Percentiles rank a stretch among this genome's conserved stretches.
These are phyloP conservation scores for Acridotheres tristis DNA, from an alignment of 2,797 vertebrate genomes.

Conservation along the genomic window DNA sequence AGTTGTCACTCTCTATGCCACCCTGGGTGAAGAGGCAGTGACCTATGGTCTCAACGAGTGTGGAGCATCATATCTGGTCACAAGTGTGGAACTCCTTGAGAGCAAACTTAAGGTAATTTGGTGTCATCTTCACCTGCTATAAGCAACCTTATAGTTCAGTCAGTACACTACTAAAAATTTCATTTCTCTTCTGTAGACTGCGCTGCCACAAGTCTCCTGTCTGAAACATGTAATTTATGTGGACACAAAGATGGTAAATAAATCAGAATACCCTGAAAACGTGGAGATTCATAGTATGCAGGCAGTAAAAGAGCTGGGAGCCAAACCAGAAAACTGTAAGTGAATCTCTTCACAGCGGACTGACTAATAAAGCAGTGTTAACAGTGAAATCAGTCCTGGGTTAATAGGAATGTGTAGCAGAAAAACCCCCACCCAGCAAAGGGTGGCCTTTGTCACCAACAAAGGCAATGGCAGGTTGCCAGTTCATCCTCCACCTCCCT, in stretches of 20 bases:
- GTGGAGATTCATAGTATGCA: slow-evolving; percentile 91
- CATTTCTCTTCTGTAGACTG: slow-evolving; percentile 73
- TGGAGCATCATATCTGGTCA: slow-evolving; percentile 89
- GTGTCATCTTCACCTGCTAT: not conserved
- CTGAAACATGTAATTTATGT: slow-evolving; percentile 94
- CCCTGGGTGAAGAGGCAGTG: slow-evolving; percentile 93
- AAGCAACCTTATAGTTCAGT: not conserved
- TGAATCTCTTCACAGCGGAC: slow-evolving; percentile 19
- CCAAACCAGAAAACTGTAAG: slow-evolving; percentile 89
- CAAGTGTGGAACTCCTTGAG: slow-evolving; percentile 91
- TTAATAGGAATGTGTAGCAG: not conserved
- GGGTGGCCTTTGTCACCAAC: not conserved
- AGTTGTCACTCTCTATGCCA: slow-evolving; percentile 98
- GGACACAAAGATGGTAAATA: slow-evolving; percentile 85
- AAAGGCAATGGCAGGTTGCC: not conserved
- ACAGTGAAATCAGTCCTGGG: not conserved
- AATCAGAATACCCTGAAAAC: slow-evolving; percentile 84
- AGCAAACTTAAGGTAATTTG: slow-evolving; percentile 89
- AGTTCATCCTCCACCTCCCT: not conserved
- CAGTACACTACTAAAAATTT: not conserved
- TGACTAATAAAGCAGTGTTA: not conserved
- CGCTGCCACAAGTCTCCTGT: slow-evolving; percentile 83
- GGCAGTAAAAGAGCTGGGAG: slow-evolving; percentile 87
- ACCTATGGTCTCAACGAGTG: slow-evolving; percentile 93
- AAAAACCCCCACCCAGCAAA: rapidly evolving